Evolutionary conservation across 2,113 vertebrate species (phyloP), one percentile per base, ranked within the genome.

Genomic region (Cyrtonyx montezumae): DNA sequence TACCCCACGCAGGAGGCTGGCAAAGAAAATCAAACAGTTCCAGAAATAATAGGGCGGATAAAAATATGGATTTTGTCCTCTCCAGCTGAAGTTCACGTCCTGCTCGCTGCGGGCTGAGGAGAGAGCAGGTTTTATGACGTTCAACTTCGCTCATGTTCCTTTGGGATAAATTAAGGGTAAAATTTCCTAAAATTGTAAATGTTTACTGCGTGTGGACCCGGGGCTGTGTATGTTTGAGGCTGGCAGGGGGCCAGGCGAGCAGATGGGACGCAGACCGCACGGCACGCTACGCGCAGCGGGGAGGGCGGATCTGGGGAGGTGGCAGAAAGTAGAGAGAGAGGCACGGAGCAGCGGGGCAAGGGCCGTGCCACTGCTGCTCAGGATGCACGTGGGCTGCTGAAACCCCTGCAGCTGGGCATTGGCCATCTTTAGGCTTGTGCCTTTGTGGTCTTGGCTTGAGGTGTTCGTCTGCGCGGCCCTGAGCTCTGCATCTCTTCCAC

Each of bases 1-100:
- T 88, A 75, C 90, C 93, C 84, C 13, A 45, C 45, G 46, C 71
- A n/a, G 80, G 76, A 61, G 84, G 14, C 61, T 94, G 97, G 96
- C 89, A 97, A 96, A 95, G 80, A 87, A 53, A 77, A 91, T 67
- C 91, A 97, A 97, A 97, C 91, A 90, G 86, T 56, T 61, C 22
- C 68, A 37, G 66, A 77, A 94, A 86, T 73, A 90, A 75, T 8
- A 23, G 11, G 53, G 86, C n/a, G 65, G 91, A 93, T 92, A 86
- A 87, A 90, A 67, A 91, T 59, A 59, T 3, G 46, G 74, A 15
- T 65, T 62, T 70, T 46, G 3, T 8, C 26, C 49, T 77, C 68
- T 49, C 21, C 78, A 21, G 88, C 37, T 37, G 2, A 51, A 49
- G 58, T 42, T 58, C 48, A 6, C 4, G 6, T 26, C 5, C 53